phyloP scores from a whole-genome alignment of 1,140 invertebrate genomes.

The Agrilus planipennis region DNA sequence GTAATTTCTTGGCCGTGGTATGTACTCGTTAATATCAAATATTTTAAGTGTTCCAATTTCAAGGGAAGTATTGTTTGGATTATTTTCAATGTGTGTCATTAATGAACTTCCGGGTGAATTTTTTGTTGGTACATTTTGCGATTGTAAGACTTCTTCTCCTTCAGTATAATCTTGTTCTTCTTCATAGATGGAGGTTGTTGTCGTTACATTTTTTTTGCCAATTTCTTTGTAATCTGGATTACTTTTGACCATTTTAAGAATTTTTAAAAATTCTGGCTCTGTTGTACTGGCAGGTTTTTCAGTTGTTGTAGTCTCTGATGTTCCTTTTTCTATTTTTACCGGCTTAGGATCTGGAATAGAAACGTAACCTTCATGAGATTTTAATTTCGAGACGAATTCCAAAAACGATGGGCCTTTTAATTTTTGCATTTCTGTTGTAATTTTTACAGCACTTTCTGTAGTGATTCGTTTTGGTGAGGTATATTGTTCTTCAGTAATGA shows the following conservation, averaged over 20 bases:
- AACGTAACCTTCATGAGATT: conserved; percentile 21
- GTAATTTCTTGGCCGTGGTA: conserved; percentile 24
- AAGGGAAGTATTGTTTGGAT: not conserved
- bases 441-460: conserved; percentile 11
- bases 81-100: conserved; percentile 1
- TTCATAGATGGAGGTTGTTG: conserved; percentile 13
- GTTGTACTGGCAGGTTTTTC: conserved; percentile 11
- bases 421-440: conserved; percentile 15
- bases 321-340: conserved; percentile 16
- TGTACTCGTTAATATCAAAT: conserved; percentile 26
- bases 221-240: conserved; percentile 24
- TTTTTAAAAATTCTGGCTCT: conserved; percentile 25
- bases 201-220: conserved; percentile 17
- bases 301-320: conserved; percentile 10
- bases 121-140: conserved; percentile 12
- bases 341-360: conserved; percentile 22
- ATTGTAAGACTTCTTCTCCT: conserved; percentile 12
- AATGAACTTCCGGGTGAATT: conserved; percentile 24
- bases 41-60: conserved; percentile 16
- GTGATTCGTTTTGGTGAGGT: conserved; percentile 13
- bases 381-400: conserved; percentile 24
- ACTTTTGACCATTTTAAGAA: conserved; percentile 22
- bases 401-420: conserved; percentile 24
- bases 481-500: conserved; percentile 10
- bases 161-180: conserved; percentile 13